Evolutionary conservation across 2,113 vertebrate genomes (phyloP), one percentile per base, ranked within the genome.

Genomic region (Pollachius pollachius): DNA sequence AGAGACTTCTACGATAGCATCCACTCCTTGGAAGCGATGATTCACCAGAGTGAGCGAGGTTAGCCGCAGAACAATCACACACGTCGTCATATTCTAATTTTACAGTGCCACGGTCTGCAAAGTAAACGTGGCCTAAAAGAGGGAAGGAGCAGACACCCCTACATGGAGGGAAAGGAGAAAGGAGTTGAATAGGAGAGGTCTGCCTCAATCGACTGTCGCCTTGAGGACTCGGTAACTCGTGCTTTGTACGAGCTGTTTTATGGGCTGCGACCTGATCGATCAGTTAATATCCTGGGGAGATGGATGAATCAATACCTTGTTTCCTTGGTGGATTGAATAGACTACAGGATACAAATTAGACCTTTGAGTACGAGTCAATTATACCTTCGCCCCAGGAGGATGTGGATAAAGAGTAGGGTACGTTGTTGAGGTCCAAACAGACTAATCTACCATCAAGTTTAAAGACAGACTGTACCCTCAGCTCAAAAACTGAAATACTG

Each of bases 1-100:
- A 48, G 41, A 48, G 41, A 8, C 41, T 25, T 67, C 74, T 69
- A 48, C 41, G 6, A 41, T 56, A 19, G 74, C 75, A 69, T 78
- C 70, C 64, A 68, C 80, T 87, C 83, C 69, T 81, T 65, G 85
- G 88, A 90, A 85, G 77, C 74, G 73, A 83, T 88, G 85, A 88
- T 81, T 89, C 82, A 89, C 71, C 83, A 80, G 74, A 77, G 77
- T 84, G 83, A 83, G 84, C 73, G 83, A 83, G 77, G 65, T 76
- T 72, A 74, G 65, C 81, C 79, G 3, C 81, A 79, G 67, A 82
- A 77, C 71, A 89, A 87, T 85, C 82, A 80, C 81, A 85, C 85
- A 85, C 81, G 74, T 63, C 18, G 62, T 89, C 86, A 88, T 56
- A 72, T 75, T 79, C 84, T 89, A 85, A 87, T 86, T 87, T 86